phyloP scores from a whole-genome alignment of 1,140 invertebrate species.

The Aricia agestis region DNA sequence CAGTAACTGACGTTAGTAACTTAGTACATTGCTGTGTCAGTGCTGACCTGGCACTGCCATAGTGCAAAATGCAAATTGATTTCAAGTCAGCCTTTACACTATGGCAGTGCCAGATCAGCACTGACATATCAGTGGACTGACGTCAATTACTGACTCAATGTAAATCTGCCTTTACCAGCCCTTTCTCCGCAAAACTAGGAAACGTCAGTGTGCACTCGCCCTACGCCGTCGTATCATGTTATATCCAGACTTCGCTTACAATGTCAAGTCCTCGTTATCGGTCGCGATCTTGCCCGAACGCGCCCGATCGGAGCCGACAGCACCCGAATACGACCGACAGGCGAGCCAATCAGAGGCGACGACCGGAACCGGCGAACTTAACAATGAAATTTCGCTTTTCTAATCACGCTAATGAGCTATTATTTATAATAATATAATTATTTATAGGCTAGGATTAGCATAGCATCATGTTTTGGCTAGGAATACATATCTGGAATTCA shows the following conservation, averaged over 20 bases:
- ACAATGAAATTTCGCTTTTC: neutral
- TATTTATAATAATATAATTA: no score
- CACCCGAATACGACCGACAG: neutral
- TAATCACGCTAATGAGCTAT: neutral
- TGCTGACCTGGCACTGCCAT: no score
- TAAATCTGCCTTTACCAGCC: neutral
- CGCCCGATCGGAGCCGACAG: neutral
- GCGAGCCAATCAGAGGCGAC: neutral
- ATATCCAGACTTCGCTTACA: conserved; percentile 4
- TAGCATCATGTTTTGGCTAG: no score
- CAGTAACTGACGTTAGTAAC: no score
- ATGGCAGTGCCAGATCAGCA: no score
- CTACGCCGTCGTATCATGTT: neutral
- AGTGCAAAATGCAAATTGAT: no score
- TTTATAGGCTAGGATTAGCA: no score
- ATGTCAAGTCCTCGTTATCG: conserved; percentile 36
- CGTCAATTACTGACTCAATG: no score
- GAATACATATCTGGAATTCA: no score
- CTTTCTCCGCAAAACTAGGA: neutral
- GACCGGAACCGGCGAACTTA: neutral
- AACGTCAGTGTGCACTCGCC: neutral
- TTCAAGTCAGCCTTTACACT: no score
- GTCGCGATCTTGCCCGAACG: conserved; percentile 28
- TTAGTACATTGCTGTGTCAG: no score
- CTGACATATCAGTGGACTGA: no score